Evolutionary conservation across 2,797 vertebrate species (phyloP).

Genomic region (Gymnocypris eckloni): DNA sequence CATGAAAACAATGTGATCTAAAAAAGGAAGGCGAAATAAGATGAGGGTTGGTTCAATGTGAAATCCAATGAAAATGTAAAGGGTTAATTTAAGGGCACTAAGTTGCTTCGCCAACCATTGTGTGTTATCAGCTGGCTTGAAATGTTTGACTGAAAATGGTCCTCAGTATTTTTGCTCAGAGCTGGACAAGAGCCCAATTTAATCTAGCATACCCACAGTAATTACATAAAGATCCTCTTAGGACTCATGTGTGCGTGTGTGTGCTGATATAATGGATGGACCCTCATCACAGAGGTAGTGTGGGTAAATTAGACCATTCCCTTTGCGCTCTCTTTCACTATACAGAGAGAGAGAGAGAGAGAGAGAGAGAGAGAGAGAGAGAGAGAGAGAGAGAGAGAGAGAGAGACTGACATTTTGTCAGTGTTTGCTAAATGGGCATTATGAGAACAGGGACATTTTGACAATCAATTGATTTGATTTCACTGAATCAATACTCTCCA

Average conservation of each 20-base stretch:
- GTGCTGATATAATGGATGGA: constrained; percentile 51
- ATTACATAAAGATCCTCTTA: constrained; percentile 60
- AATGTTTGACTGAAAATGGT: constrained; percentile 55
- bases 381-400: too few species aligned
- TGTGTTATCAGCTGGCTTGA: constrained; percentile 35
- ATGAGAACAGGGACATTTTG: constrained; percentile 19
- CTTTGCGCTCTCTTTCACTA: constrained; percentile 1
- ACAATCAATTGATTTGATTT: background rate
- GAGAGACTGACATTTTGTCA: background rate
- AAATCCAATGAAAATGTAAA: constrained; percentile 49
- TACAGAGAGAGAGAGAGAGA: background rate
- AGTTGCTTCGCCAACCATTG: constrained; percentile 24
- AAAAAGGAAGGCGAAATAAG: background rate
- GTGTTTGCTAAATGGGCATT: constrained; percentile 29
- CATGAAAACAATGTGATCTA: constrained; percentile 1
- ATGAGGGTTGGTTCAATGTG: constrained; percentile 27
- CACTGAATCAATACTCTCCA: constrained; percentile 44
- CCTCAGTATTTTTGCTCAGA: constrained; percentile 44
- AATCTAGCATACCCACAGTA: constrained; percentile 59
- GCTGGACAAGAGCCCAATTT: constrained; percentile 54
- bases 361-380: too few species aligned
- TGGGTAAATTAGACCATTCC: constrained; percentile 52
- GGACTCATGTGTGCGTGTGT: constrained; percentile 34
- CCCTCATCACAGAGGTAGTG: constrained; percentile 48
- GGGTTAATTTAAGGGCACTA: constrained; percentile 42